These are phyloP conservation scores for Drosophila lowei DNA, from an alignment of 1,140 invertebrate species.

Conservation along the genomic window DNA sequence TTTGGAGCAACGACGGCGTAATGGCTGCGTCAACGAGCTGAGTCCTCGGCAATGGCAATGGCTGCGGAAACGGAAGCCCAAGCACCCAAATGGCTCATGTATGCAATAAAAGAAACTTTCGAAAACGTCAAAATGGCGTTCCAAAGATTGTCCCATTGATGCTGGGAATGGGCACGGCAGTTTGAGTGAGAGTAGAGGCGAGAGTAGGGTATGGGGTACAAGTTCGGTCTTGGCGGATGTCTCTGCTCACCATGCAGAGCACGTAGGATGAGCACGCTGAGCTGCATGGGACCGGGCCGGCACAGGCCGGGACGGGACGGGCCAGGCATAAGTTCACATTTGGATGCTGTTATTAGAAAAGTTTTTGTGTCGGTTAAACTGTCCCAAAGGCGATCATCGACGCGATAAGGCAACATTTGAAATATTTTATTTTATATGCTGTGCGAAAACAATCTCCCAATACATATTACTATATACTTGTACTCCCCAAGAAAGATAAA, in stretches of 20 bases:
- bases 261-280: slow-evolving; percentile 51
- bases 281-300: neutral
- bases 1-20: slow-evolving; percentile 65
- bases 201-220: neutral
- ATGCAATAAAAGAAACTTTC: slow-evolving; percentile 82
- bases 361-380: slow-evolving; percentile 68
- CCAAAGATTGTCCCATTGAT: slow-evolving; percentile 77
- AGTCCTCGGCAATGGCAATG: slow-evolving; percentile 49
- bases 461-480: slow-evolving; percentile 4
- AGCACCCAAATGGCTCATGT: slow-evolving; percentile 80
- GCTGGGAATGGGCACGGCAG: slow-evolving; percentile 14
- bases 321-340: slow-evolving; percentile 73
- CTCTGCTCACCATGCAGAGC: slow-evolving; percentile 55
- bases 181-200: slow-evolving; percentile 1
- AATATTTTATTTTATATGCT: slow-evolving; percentile 46
- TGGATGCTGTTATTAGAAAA: slow-evolving; percentile 79
- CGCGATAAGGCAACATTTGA: slow-evolving; percentile 56
- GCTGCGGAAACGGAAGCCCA: slow-evolving; percentile 63
- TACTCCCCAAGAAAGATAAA: too few species aligned
- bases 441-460: slow-evolving; percentile 14
- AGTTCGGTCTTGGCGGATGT: slow-evolving; percentile 7
- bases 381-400: slow-evolving; percentile 72
- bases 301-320: neutral
- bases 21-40: slow-evolving; percentile 76
- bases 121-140: slow-evolving; percentile 81